phyloP scores from a whole-genome alignment of 2,113 vertebrate genomes.

The Thermophis baileyi region DNA sequence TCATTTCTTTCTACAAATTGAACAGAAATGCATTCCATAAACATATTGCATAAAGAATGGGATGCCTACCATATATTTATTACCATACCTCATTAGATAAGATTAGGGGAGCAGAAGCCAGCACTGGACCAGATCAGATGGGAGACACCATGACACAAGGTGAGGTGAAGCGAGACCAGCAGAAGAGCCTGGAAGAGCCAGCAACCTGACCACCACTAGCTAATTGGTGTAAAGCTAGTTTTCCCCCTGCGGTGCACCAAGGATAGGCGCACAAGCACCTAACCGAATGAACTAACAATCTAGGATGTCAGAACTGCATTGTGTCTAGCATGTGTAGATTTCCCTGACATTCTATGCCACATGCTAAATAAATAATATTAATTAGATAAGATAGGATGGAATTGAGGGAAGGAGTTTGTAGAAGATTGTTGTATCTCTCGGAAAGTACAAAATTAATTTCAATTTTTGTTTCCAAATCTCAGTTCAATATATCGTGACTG shows the following conservation, averaged over 20 bases:
- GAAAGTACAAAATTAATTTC: background rate
- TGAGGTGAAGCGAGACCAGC: background rate
- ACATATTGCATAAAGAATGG: background rate
- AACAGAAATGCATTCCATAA: background rate
- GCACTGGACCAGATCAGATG: background rate
- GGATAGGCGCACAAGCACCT: background rate
- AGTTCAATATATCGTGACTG: background rate
- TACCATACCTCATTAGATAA: background rate
- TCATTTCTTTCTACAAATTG: background rate
- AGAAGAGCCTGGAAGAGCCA: background rate
- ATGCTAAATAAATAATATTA: background rate
- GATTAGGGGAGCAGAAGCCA: background rate
- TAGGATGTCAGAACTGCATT: background rate
- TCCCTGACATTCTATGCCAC: background rate
- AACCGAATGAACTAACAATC: background rate
- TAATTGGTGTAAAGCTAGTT: background rate
- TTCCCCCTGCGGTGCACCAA: background rate
- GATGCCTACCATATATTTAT: background rate
- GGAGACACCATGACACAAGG: background rate
- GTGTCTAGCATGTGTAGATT: background rate
- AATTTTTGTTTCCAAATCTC: background rate
- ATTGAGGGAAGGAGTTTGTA: background rate
- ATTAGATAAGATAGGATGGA: background rate
- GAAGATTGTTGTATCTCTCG: background rate
- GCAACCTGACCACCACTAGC: background rate